Percentiles rank a stretch among this genome's conserved stretches.
These are phyloP conservation scores for Euzophera pinguis DNA, from an alignment of 2,888 invertebrate species.

Conservation along the genomic window DNA sequence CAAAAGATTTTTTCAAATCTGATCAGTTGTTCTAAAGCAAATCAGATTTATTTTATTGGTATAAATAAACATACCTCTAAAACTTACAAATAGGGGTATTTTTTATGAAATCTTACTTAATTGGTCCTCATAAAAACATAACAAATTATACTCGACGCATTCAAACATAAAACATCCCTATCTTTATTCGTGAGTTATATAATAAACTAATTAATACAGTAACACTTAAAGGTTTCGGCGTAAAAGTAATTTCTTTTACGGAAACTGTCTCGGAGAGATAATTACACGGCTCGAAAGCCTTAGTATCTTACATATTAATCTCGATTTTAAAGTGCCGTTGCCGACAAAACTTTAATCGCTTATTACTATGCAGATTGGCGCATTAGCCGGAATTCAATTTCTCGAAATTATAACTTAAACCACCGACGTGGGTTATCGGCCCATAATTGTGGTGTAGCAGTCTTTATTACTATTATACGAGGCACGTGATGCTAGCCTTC, in stretches of 20 bases:
- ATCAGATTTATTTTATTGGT: too few species aligned
- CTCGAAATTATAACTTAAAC: constrained; percentile 56
- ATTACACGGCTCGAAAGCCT: not conserved
- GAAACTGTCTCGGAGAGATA: not conserved
- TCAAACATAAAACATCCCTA: too few species aligned
- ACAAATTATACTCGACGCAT: too few species aligned
- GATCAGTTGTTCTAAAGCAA: too few species aligned
- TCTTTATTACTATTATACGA: constrained; percentile 38
- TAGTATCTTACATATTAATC: constrained; percentile 11
- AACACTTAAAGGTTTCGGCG: not conserved
- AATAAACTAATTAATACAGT: too few species aligned
- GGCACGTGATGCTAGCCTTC: constrained; percentile 31
- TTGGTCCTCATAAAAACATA: too few species aligned
- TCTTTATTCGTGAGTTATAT: too few species aligned
- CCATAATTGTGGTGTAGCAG: constrained; percentile 41
- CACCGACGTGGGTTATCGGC: constrained; percentile 38
- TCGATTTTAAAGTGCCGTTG: constrained; percentile 5
- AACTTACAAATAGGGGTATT: too few species aligned
- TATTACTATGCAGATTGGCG: constrained; percentile 54
- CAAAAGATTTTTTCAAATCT: too few species aligned
- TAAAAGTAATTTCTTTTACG: not conserved
- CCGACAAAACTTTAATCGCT: constrained; percentile 16
- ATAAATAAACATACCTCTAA: too few species aligned
- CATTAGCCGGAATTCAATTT: constrained; percentile 66
- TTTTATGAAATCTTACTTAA: too few species aligned